Percentiles rank a stretch among this genome's conserved stretches.
phyloP scores from a whole-genome alignment of 2,113 vertebrate genomes.

The Podilymbus podiceps region DNA sequence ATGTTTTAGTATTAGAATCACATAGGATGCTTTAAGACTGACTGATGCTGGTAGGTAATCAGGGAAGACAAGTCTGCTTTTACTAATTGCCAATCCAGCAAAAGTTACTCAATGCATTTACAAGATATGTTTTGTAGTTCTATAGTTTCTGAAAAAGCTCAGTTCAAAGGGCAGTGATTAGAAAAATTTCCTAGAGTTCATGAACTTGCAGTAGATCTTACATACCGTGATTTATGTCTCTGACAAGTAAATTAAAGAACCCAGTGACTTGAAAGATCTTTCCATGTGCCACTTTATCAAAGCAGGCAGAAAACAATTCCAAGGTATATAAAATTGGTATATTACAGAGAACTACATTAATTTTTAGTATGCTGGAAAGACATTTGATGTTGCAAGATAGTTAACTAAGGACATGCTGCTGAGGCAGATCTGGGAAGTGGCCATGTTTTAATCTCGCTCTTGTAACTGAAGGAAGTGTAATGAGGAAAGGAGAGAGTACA shows the following conservation, averaged over 20 bases:
- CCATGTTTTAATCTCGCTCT: not conserved
- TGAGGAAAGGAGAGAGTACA: not conserved
- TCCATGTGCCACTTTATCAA: not conserved
- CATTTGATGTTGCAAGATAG: conserved; percentile 18
- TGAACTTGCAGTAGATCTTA: conserved; percentile 25
- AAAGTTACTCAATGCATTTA: conserved; percentile 34
- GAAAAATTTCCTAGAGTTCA: conserved; percentile 38
- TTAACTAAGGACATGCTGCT: not conserved
- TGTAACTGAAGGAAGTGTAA: not conserved
- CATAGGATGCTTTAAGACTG: not conserved
- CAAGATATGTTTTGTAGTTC: conserved; percentile 24
- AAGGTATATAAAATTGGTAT: conserved; percentile 1
- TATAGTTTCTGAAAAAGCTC: conserved; percentile 33
- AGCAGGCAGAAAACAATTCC: conserved; percentile 18
- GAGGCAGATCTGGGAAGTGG: not conserved
- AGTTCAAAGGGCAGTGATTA: conserved; percentile 40
- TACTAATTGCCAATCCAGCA: conserved; percentile 23
- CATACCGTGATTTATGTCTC: conserved; percentile 20
- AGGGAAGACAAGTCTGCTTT: conserved; percentile 28
- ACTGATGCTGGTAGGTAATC: not conserved
- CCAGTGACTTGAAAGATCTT: not conserved
- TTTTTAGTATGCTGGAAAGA: not conserved
- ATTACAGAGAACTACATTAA: not conserved
- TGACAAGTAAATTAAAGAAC: conserved; percentile 31
- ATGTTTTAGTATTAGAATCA: not conserved